Base-by-base conservation (phyloP, 2,888 invertebrate genomes). In the Drosophila cyrtoloma region DNA sequence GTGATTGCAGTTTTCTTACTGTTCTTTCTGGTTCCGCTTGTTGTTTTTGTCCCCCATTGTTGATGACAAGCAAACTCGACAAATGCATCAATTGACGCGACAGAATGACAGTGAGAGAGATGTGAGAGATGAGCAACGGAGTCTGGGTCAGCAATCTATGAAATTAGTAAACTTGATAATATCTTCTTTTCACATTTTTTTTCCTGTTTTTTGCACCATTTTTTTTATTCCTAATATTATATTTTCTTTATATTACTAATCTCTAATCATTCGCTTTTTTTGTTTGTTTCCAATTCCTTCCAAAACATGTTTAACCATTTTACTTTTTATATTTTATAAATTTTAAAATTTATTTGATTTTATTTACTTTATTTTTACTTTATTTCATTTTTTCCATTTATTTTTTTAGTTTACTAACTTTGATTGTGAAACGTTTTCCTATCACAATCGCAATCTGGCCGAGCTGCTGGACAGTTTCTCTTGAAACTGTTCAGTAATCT, bases 1-100 rank as follows among this genome's bases (percentile, higher is more conserved):
- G 69, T 64, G 71, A 77, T 75, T 77, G 82, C 75, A 75, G 67
- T 73, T 80, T 32, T 66, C 55, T 12, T 22, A 22, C 32, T 39
- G 16, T 22, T 53, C 16, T 26, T 37, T 26, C 26, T 57, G 39
- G 44, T 39, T 52, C 39, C 26, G 55, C 44, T 42, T 67, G 47
- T 22, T 52, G 33, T 42, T 68, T 16, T 30, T 52, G 30, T 28
- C 30, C 37, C 12, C 14, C 39, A 42, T 47, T 26, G 59, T 39
- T 47, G 47, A 30, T 33, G 69, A 47, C 58, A 47, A 53, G 26
- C 42, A 52, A 52, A 57, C 55, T 42, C 28, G 55, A 58, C 44
- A 70, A 68, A 67, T 33, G 68, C 39, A 39, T 33, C 26, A 68
- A 56, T 68, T 22, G 47, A 56, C 26, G 16, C 14, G 6, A 28